phyloP scores from a whole-genome alignment of 1,140 invertebrate species.

The Zelostemma sp. region DNA sequence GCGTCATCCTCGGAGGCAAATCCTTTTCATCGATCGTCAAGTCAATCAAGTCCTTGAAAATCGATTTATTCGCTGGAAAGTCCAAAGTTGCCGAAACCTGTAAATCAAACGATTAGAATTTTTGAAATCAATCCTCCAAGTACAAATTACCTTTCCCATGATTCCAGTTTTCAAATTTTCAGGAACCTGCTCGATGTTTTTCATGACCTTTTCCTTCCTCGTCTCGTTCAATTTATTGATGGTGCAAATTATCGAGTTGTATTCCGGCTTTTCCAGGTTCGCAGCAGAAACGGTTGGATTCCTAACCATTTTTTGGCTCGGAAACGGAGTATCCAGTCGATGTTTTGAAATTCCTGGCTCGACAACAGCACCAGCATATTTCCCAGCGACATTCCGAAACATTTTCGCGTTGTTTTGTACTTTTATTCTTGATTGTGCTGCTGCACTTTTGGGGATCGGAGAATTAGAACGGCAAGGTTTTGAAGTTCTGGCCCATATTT shows the following conservation, averaged over 20 bases:
- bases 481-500: too few relatives aligned
- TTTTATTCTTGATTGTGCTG: too few relatives aligned
- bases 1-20: conserved; percentile 44
- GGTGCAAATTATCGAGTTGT: conserved; percentile 59
- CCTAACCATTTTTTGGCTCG: background rate
- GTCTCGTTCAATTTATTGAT: conserved; percentile 56
- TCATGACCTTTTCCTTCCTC: conserved; percentile 47
- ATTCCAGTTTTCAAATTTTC: conserved; percentile 45
- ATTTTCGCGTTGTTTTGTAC: too few relatives aligned
- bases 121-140: too few relatives aligned
- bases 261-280: conserved; percentile 52
- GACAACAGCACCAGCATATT: too few relatives aligned
- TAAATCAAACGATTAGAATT: conserved; percentile 13
- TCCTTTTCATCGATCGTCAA: conserved; percentile 57
- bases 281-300: background rate
- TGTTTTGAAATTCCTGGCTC: conserved; percentile 10
- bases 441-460: too few relatives aligned
- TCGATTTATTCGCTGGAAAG: conserved; percentile 53
- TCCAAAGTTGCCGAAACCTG: conserved; percentile 58
- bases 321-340: background rate
- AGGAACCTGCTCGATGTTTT: conserved; percentile 50
- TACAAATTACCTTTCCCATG: conserved; percentile 55
- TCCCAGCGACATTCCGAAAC: too few relatives aligned
- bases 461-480: too few relatives aligned
- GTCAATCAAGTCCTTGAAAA: conserved; percentile 61